phyloP scores from a whole-genome alignment of 2,113 vertebrate species.

The Melanotaenia duboulayi region DNA sequence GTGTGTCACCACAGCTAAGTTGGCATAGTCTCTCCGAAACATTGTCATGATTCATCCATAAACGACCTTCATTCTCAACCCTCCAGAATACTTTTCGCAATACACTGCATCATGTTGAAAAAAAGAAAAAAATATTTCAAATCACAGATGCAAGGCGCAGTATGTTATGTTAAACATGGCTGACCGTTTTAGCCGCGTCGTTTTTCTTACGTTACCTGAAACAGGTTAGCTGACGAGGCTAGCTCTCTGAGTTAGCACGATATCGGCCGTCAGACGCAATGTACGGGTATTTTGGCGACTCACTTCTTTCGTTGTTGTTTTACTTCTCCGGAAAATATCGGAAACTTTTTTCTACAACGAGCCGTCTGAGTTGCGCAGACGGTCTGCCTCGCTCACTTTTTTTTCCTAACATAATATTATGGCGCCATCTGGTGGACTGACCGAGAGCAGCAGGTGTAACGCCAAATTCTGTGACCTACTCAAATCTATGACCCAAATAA shows the following conservation, averaged over 20 bases:
- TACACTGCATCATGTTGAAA: too few species aligned
- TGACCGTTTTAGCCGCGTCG: too few species aligned
- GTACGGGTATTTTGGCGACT: neutral
- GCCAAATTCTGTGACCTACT: neutral
- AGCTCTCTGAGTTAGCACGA: neutral
- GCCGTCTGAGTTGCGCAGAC: neutral
- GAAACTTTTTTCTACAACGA: fast-evolving
- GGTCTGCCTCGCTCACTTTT: neutral
- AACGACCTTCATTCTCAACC: neutral
- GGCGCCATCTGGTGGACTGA: conserved; percentile 15
- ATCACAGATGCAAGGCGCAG: fast-evolving
- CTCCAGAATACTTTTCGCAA: neutral
- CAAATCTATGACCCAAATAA: too few species aligned
- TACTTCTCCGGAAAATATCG: fast-evolving
- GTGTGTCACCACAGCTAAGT: conserved; percentile 69
- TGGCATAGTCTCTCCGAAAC: conserved; percentile 41
- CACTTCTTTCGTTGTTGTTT: neutral
- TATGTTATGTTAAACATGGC: too few species aligned
- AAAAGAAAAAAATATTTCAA: neutral
- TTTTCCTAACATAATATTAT: neutral
- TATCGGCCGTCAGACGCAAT: neutral
- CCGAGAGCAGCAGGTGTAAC: neutral
- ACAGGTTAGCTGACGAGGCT: neutral
- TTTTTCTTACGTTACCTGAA: neutral
- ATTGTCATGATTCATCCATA: conserved; percentile 14